Base-by-base conservation (phyloP, 2,888 invertebrate species). In the Trachelus iudaicus region DNA sequence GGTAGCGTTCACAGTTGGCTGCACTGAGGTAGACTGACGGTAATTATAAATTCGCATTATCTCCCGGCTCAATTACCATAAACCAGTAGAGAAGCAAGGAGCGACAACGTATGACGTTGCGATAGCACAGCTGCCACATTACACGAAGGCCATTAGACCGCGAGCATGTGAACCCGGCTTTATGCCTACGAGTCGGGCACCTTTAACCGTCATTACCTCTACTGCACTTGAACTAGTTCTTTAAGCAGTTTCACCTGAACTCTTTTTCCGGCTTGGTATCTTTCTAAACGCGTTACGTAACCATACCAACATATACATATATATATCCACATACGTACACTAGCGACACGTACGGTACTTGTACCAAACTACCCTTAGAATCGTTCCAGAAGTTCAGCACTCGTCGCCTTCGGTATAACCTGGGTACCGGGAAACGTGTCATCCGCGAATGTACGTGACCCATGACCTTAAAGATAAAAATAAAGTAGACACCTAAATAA, bases 21-120 rank as follows among this genome's bases (percentile, higher is more conserved):
- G 30, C 35, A n/a, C 30, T 74, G 34, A 74, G 79, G 68, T 73
- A 75, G 76, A 80, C 76, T 75, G 71, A 77, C 77, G 79, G 79
- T 80, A 81, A 81, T 81, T 81, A 81, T 80, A 81, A 81, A 81
- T 81, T 76, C 77, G 78, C 76, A 80, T 81, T 81, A 81, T 80
- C 81, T 79, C 80, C 75, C 77, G 79, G 79, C 79, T 81, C 80
- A 81, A 81, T 81, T 76, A 77, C 74, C 37, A 34, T 74, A 71
- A 71, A 71, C 71, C 33, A 33, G 31, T 34, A 15, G 15, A 56
- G 56, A 2, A 56, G 23, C 56, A 56, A 56, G 56, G 23, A 56
- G 56, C 56, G 56, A 56, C 56, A 56, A 56, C 56, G 23, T 56
- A 56, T 56, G 56, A 56, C 56, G 56, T 56, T 23, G 23, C 56